Conservation (phyloP, 1,140 invertebrate genomes). For the Metopolophium dirhodum region DNA sequence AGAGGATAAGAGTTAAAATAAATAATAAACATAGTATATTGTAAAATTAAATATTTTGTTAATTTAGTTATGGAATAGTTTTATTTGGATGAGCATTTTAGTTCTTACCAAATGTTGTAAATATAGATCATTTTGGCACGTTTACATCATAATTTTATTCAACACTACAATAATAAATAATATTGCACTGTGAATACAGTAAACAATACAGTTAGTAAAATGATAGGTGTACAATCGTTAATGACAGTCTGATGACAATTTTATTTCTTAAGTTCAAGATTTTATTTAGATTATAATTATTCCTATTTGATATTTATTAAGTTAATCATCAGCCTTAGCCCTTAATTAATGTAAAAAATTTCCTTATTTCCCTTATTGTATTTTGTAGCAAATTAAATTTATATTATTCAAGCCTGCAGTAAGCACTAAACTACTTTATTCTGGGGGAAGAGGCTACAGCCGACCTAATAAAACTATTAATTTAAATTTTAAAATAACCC, state of each 20-base stretch:
- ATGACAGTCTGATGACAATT: background rate
- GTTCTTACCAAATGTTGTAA: background rate
- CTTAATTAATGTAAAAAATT: background rate
- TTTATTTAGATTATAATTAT: background rate
- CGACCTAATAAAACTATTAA: no score
- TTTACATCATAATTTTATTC: background rate
- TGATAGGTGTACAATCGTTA: background rate
- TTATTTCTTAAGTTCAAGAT: background rate
- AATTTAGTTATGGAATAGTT: background rate
- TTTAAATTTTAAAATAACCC: no score
- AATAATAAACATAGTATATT: background rate
- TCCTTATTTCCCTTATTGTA: background rate
- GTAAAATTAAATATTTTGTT: background rate
- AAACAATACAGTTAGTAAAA: background rate
- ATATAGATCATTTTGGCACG: background rate
- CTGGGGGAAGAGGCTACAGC: no score
- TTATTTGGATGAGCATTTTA: background rate
- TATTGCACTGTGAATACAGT: background rate
- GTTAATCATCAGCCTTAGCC: background rate
- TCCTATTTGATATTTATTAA: background rate
- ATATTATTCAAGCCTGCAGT: background rate
- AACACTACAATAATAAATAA: background rate
- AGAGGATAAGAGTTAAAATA: background rate
- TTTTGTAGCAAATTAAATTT: background rate
- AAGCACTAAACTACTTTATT: background rate